Evolutionary conservation across 2,113 vertebrate species (phyloP).

Genomic region (Vireo altiloquus): DNA sequence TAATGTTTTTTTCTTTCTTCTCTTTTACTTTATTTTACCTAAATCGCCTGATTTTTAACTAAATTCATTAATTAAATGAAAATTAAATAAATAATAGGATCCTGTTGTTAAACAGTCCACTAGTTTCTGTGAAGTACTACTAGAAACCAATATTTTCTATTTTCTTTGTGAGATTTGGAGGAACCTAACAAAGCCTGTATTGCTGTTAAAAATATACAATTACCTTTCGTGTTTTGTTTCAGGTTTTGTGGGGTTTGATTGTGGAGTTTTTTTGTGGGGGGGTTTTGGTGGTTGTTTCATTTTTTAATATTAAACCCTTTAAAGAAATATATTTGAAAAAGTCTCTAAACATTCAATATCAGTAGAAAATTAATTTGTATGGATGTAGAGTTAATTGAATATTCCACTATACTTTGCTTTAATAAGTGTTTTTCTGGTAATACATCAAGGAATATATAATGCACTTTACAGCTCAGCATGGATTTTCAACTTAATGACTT

Average conservation of each 20-base stretch:
- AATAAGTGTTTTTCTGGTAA: constrained; percentile 10
- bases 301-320: neutral
- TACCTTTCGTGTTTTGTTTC: neutral
- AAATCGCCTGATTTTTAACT: neutral
- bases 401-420: constrained; percentile 3
- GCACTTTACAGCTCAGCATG: constrained; percentile 16
- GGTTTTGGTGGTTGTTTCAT: neutral
- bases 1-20: neutral
- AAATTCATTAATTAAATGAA: neutral
- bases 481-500: constrained; percentile 30
- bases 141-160: neutral
- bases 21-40: neutral
- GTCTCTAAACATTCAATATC: neutral
- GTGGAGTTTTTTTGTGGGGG: no score
- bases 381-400: neutral
- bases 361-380: neutral
- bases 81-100: neutral
- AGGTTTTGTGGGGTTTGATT: no score
- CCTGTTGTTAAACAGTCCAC: neutral
- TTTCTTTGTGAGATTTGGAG: neutral
- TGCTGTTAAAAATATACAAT: neutral
- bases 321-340: neutral
- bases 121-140: neutral
- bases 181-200: neutral
- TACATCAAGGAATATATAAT: constrained; percentile 22